Conservation (phyloP, 2,888 invertebrate species). For the Metallyticus violacea region DNA sequence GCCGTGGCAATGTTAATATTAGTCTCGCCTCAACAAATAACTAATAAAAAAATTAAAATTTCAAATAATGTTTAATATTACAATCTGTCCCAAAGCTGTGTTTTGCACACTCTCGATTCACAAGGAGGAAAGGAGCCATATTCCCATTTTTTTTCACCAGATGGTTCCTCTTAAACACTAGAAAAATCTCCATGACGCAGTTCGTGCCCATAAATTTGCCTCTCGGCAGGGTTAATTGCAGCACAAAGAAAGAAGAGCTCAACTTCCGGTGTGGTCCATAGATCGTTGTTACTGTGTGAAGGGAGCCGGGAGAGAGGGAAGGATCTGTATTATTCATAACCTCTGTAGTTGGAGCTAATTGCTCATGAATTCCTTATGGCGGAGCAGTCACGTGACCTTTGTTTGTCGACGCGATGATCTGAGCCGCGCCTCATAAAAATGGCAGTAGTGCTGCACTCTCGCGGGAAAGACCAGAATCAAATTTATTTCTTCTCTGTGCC, state of each 20-base stretch:
- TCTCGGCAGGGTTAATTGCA: not conserved
- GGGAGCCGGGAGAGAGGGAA: not conserved
- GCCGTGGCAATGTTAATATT: too few relatives aligned
- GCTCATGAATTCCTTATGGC: not conserved
- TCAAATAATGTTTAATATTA: too few relatives aligned
- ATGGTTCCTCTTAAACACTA: not conserved
- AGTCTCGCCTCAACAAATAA: too few relatives aligned
- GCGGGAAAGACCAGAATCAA: not conserved
- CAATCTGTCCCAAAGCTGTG: not conserved
- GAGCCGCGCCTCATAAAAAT: too few relatives aligned
- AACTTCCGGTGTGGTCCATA: not conserved
- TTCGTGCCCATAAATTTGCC: not conserved
- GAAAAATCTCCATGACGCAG: not conserved
- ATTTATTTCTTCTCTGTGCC: not conserved
- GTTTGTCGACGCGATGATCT: not conserved
- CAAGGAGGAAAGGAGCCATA: not conserved
- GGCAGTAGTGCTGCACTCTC: not conserved
- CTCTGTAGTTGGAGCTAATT: not conserved
- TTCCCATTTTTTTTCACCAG: not conserved
- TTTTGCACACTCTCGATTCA: not conserved
- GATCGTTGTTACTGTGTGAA: not conserved
- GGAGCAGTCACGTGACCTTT: not conserved
- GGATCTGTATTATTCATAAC: not conserved
- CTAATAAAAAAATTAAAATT: too few relatives aligned
- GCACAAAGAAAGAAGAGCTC: not conserved